Percentiles rank a stretch among this genome's conserved stretches.
These are phyloP conservation scores for Alfaro cultratus DNA, from an alignment of 2,797 vertebrate genomes.

Conservation along the genomic window DNA sequence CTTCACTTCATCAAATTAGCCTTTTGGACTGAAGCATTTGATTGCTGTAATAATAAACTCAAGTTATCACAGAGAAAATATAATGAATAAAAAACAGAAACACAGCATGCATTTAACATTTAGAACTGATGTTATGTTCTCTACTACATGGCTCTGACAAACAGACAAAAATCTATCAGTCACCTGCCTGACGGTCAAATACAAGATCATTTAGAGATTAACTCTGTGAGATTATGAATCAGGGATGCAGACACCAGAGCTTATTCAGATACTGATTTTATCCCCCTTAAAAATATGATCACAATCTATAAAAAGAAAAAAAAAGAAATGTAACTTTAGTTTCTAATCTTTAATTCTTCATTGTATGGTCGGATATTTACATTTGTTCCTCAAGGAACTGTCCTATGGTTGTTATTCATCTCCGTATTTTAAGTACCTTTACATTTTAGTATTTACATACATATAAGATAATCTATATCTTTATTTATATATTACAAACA, in stretches of 20 bases:
- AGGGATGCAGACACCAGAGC: conserved; percentile 17
- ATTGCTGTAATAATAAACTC: neutral
- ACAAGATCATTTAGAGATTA: conserved; percentile 45
- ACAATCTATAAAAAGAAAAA: neutral
- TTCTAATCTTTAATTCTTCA: neutral
- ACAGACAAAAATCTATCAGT: conserved; percentile 27
- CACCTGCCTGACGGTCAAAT: conserved; percentile 28
- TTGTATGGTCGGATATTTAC: neutral
- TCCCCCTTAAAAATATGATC: neutral
- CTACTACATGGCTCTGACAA: conserved; percentile 9
- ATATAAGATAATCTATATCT: neutral
- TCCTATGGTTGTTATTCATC: neutral
- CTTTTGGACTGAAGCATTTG: neutral
- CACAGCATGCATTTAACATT: neutral
- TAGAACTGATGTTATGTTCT: conserved; percentile 14
- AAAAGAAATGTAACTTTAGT: neutral
- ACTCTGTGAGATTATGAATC: conserved; percentile 15
- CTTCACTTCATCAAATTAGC: neutral
- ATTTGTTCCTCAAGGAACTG: neutral
- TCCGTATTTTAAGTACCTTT: neutral
- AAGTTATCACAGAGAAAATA: neutral
- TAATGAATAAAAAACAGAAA: neutral
- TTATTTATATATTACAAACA: neutral
- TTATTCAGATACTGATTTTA: neutral
- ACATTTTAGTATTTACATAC: neutral